Conservation (phyloP, 2,888 invertebrate genomes). For the Plagodis pulveraria region DNA sequence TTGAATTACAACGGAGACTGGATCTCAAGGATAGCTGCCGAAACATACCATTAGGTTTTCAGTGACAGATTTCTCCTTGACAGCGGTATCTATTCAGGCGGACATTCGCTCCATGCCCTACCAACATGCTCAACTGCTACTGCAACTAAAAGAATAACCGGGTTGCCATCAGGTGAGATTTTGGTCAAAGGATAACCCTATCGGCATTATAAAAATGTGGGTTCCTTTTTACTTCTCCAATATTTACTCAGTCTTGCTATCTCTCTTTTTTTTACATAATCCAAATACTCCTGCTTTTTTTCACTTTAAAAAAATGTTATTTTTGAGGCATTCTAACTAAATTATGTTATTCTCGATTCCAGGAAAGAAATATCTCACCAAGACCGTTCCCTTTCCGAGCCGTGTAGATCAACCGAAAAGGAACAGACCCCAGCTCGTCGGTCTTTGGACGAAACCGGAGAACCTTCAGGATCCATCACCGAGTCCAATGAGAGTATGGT, state of each 20-base stretch:
- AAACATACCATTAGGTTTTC: no score
- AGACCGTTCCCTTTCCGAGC: constrained; percentile 56
- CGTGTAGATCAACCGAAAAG: constrained; percentile 49
- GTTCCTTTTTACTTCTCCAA: no score
- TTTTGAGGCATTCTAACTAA: no score
- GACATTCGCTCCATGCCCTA: no score
- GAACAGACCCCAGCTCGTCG: constrained; percentile 28
- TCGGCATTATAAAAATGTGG: neutral
- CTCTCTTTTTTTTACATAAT: no score
- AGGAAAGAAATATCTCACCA: constrained; percentile 32
- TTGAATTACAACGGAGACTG: no score
- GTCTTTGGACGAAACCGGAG: constrained; percentile 38
- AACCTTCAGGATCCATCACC: constrained; percentile 6
- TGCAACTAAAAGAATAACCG: no score
- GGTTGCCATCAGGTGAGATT: neutral
- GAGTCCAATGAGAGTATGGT: constrained; percentile 34
- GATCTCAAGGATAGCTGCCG: no score
- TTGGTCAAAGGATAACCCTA: neutral
- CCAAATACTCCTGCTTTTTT: neutral
- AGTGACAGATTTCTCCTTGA: no score
- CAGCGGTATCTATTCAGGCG: no score
- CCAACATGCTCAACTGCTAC: no score
- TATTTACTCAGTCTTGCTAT: no score
- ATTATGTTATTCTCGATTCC: constrained; percentile 1
- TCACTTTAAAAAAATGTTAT: neutral